Base-by-base conservation (phyloP, 2,797 vertebrate species). In the Dipus sagitta region DNA sequence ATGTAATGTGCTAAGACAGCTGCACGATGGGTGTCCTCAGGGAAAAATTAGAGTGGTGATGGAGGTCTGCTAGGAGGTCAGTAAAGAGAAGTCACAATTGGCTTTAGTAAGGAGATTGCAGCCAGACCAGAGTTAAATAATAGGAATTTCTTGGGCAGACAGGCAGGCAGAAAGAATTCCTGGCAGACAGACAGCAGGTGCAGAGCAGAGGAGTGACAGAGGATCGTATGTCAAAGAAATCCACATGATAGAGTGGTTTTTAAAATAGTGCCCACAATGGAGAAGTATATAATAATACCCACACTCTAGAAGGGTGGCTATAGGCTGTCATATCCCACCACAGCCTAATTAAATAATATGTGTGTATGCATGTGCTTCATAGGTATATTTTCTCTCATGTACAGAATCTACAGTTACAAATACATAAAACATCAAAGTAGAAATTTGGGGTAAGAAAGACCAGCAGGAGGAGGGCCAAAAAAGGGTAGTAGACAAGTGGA, bases 31-130 rank as follows among this genome's bases (percentile, higher is more conserved):
- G 38, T 70, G n/a, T 38, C 28, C 65, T 78, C 34, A 54, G 23
- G 3, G 52, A 88, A 54, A 81, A 62, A 58, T 68, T 52, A 70
- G 26, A 62, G 65, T 62, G 67, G 17, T 58, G 65, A 32, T 58
- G 30, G 65, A 78, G 30, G 30, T 67, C 8, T 42, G 30, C 65
- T 58, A 54, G 17, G 17, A 87, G 62, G 38, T 4, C 62, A 94
- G 94, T 71, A 87, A 84, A 60, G 30, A 84, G 78, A 92, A 67
- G 18, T 54, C n/a, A 68, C 65, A 78, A 65, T 12, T 21, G 26
- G 52, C n/a, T 47, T 86, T 64, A 38, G 20, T 24, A 78, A 93
- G 32, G 52, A 83, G 18, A 68, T 14, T 85, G 71, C 60, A 74
- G 34, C 32, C 12, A 65, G 32, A 78, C 11, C 34, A 54, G 71